phyloP scores from a whole-genome alignment of 2,797 vertebrate genomes.

The Melopsittacus undulatus region DNA sequence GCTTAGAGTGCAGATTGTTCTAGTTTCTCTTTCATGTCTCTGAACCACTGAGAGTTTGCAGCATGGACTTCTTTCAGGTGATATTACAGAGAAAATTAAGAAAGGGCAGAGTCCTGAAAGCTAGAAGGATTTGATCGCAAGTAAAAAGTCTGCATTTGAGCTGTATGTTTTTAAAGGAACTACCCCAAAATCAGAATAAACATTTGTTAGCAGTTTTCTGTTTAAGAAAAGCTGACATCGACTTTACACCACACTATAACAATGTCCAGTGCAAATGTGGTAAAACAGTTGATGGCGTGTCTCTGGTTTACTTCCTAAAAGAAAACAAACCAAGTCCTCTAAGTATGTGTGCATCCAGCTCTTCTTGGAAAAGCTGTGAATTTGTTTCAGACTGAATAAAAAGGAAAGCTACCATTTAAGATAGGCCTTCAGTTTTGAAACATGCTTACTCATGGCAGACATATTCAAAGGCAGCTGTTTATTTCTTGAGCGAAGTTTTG shows the following conservation, averaged over 20 bases:
- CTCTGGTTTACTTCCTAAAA: not conserved
- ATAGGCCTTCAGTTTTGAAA: not conserved
- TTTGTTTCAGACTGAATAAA: not conserved
- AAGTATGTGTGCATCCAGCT: not conserved
- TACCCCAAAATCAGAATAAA: not conserved
- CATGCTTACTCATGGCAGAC: not conserved
- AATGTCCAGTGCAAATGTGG: not conserved
- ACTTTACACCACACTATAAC: not conserved
- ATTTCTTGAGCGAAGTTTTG: not conserved
- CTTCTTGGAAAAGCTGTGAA: not conserved
- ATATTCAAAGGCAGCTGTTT: not conserved
- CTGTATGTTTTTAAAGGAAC: not conserved
- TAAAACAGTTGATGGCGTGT: not conserved
- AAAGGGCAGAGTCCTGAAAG: not conserved
- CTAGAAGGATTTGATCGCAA: not conserved
- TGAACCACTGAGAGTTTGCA: not conserved
- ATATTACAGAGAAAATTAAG: not conserved
- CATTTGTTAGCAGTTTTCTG: not conserved
- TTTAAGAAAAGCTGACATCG: not conserved
- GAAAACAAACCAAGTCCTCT: not conserved
- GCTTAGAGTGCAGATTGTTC: not conserved
- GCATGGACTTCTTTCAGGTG: not conserved
- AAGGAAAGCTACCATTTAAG: not conserved
- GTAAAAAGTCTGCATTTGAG: not conserved
- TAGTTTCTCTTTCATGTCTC: not conserved